Evolutionary conservation across 1,140 invertebrate genomes (phyloP).

Genomic region (Ceratina calcarata): DNA sequence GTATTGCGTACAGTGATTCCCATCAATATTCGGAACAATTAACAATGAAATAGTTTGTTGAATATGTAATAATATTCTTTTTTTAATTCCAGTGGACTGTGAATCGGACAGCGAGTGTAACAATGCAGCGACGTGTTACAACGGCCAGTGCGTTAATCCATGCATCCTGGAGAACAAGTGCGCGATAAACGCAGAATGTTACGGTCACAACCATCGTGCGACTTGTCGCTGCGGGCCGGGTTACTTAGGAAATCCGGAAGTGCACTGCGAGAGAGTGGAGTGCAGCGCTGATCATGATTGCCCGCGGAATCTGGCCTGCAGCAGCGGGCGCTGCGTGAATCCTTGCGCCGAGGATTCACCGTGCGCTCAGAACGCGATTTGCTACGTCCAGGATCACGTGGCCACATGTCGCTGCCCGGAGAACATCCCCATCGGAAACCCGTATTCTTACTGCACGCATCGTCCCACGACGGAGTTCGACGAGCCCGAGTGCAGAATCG

Average conservation of each 20-base stretch:
- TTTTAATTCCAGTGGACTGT: conserved; percentile 84
- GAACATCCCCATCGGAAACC: conserved; percentile 87
- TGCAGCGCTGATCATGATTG: conserved; percentile 89
- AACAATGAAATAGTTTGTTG: too few species aligned
- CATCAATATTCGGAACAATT: too few species aligned
- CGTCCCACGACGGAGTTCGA: conserved; percentile 74
- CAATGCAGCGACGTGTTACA: conserved; percentile 89
- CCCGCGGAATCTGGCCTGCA: conserved; percentile 85
- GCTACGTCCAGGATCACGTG: conserved; percentile 88
- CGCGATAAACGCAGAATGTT: conserved; percentile 90
- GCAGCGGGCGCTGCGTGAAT: conserved; percentile 86
- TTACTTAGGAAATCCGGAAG: conserved; percentile 88
- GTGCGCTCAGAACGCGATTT: conserved; percentile 90
- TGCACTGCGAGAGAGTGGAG: conserved; percentile 89
- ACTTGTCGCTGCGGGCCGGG: conserved; percentile 88
- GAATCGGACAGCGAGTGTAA: conserved; percentile 89
- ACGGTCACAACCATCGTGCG: conserved; percentile 87
- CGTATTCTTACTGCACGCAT: conserved; percentile 87
- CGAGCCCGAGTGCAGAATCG: conserved; percentile 88
- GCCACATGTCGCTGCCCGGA: conserved; percentile 89
- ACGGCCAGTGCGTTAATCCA: conserved; percentile 89
- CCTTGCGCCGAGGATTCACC: conserved; percentile 86
- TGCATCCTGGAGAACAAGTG: conserved; percentile 90
- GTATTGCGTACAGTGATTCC: too few species aligned
- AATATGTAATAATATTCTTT: neutral